Conservation (phyloP, 2,113 vertebrate genomes). For the Tapirus terrestris region DNA sequence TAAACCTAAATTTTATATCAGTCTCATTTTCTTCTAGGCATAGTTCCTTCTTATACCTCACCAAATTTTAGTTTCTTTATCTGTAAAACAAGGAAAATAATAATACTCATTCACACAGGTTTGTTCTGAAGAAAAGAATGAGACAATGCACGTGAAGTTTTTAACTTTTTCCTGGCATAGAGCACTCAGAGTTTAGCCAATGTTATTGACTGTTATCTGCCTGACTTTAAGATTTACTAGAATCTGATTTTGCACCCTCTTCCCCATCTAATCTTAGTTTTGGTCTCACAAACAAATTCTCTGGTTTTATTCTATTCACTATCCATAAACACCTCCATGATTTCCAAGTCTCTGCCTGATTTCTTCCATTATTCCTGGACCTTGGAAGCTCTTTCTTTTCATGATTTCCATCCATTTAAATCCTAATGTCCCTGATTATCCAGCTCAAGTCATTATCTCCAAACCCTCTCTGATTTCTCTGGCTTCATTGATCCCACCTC, state of each 20-base stretch:
- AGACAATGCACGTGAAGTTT: neutral
- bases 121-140: neutral
- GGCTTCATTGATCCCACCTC: neutral
- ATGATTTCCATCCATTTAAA: neutral
- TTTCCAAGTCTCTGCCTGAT: neutral
- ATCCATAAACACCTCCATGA: neutral
- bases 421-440: neutral
- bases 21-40: neutral
- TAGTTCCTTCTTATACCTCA: neutral
- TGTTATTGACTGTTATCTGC: neutral
- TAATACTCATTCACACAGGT: neutral
- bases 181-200: neutral
- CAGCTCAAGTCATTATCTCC: neutral
- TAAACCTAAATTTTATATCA: neutral
- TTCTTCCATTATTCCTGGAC: neutral
- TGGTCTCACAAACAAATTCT: neutral
- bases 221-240: neutral
- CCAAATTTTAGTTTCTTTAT: neutral
- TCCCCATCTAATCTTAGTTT: neutral
- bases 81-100: neutral
- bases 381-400: neutral
- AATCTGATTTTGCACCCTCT: neutral
- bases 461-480: neutral
- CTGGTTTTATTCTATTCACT: neutral
- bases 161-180: neutral